Percentiles rank a stretch among this genome's conserved stretches.
Evolutionary conservation across 2,797 vertebrate genomes (phyloP).

Genomic region (Coreius guichenoti): DNA sequence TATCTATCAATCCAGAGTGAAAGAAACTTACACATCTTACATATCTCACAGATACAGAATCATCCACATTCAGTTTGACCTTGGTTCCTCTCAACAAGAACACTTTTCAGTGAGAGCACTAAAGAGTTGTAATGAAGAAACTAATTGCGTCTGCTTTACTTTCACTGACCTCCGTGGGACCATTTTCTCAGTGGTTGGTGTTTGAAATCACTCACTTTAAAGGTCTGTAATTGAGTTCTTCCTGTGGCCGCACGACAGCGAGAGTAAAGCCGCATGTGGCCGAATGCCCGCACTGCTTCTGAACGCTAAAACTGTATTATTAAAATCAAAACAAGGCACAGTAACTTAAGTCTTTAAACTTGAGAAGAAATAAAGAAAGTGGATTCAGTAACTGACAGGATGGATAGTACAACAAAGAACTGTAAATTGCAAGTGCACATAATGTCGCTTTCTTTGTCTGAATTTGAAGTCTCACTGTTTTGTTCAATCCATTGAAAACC

Average conservation of each 20-base stretch:
- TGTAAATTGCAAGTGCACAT: background rate
- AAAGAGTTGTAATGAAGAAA: constrained; percentile 21
- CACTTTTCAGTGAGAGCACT: background rate
- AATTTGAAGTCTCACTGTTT: background rate
- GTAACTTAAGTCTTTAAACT: background rate
- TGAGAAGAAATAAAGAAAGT: background rate
- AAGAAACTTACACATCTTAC: background rate
- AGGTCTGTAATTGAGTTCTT: constrained; percentile 45
- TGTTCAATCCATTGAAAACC: background rate
- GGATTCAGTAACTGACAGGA: background rate
- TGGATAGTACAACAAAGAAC: background rate
- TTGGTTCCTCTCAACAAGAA: constrained; percentile 7
- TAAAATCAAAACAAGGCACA: background rate
- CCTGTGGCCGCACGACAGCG: constrained; percentile 16
- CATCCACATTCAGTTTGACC: constrained; percentile 20
- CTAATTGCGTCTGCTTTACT: constrained; percentile 44
- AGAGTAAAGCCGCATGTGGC: constrained; percentile 8
- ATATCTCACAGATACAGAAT: constrained; percentile 3
- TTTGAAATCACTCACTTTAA: constrained; percentile 45
- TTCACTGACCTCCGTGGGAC: constrained; percentile 13
- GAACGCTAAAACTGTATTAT: background rate
- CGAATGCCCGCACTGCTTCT: background rate
- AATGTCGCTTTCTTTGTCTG: background rate
- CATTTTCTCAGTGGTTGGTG: constrained; percentile 55
- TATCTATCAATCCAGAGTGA: background rate